Conservation (phyloP, 2,113 vertebrate genomes). For the Stictonetta naevosa region DNA sequence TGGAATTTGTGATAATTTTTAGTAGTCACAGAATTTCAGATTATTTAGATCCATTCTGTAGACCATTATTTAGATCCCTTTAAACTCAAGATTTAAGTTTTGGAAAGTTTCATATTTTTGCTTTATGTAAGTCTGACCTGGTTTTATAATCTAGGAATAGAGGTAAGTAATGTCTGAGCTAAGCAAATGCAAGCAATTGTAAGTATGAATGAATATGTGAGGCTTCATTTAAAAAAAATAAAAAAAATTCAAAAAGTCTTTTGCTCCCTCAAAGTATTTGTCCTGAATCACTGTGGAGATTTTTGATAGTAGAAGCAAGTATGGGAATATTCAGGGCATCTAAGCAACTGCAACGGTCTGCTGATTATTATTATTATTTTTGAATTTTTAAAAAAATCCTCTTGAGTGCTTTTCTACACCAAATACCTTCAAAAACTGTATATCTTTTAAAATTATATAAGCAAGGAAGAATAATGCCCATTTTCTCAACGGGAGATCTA, state of each 20-base stretch:
- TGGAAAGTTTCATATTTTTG: neutral
- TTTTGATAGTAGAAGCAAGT: neutral
- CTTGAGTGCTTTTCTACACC: neutral
- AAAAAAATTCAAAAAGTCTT: neutral
- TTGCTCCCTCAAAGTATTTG: neutral
- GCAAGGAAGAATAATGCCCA: accelerated
- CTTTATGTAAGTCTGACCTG: neutral
- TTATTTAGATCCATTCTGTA: neutral
- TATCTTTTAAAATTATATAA: neutral
- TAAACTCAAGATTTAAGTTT: neutral
- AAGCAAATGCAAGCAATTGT: neutral
- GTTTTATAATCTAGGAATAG: neutral
- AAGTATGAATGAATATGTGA: neutral
- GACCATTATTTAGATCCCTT: neutral
- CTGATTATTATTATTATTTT: neutral
- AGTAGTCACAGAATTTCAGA: neutral
- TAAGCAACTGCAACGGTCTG: neutral
- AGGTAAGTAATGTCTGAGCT: neutral
- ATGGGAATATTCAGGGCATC: neutral
- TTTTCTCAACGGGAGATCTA: neutral
- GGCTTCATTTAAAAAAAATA: neutral
- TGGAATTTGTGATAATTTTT: neutral
- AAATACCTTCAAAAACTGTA: neutral
- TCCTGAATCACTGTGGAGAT: neutral
- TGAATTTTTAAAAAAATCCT: neutral